Evolutionary conservation across 2,113 vertebrate species (phyloP).

Genomic region (Ahaetulla prasina): DNA sequence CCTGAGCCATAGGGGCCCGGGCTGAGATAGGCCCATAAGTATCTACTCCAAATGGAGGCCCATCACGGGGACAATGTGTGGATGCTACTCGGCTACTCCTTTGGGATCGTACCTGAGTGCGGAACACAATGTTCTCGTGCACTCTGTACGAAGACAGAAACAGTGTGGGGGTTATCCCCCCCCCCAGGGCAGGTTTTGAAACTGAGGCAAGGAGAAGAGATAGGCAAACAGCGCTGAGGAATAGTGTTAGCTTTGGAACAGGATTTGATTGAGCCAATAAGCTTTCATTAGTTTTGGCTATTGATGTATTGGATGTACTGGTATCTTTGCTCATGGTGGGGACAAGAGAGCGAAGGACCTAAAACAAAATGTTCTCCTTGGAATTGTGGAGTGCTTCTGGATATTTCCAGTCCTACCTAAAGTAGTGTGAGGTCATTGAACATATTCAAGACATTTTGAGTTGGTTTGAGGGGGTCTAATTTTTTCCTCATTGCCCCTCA

Average conservation of each 20-base stretch:
- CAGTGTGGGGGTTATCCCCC: background rate
- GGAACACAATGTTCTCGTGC: background rate
- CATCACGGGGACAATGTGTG: background rate
- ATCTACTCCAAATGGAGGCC: background rate
- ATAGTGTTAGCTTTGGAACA: background rate
- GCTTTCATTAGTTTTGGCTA: background rate
- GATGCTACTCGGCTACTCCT: background rate
- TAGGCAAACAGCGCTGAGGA: background rate
- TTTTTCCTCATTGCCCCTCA: background rate
- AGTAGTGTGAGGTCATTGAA: background rate
- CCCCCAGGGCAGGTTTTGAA: background rate
- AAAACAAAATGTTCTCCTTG: background rate
- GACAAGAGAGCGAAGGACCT: background rate
- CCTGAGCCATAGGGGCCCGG: too few species aligned
- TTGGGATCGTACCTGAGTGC: background rate
- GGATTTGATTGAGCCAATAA: background rate
- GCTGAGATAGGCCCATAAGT: background rate
- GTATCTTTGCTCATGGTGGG: background rate
- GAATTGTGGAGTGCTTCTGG: background rate
- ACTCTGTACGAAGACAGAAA: background rate
- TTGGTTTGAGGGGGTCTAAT: background rate
- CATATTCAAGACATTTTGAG: background rate
- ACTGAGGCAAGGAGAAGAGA: background rate
- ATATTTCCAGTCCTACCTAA: background rate
- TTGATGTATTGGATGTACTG: background rate